A percentile compares a stretch with the other conserved stretches of the same genome.
phyloP scores from a whole-genome alignment of 35 echinoderm and acorn worm genomes.

The Apostichopus japonicus region DNA sequence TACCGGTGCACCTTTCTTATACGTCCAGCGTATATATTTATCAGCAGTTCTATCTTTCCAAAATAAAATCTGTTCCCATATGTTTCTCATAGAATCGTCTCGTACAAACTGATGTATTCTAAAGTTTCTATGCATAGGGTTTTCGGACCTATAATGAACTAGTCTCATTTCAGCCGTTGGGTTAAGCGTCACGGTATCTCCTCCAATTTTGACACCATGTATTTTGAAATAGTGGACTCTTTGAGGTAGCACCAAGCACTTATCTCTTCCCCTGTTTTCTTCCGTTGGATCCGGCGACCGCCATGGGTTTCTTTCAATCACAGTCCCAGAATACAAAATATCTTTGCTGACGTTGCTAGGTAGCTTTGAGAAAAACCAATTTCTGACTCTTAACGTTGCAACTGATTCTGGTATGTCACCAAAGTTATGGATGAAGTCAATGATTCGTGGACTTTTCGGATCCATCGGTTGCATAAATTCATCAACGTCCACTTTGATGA shows the following conservation, averaged over 20 bases:
- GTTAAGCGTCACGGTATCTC: constrained; percentile 78
- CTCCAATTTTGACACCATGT: constrained; percentile 87
- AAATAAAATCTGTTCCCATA: constrained; percentile 76
- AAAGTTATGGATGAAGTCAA: constrained; percentile 61
- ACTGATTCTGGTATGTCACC: background rate
- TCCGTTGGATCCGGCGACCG: constrained; percentile 64
- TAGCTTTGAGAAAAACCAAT: constrained; percentile 87
- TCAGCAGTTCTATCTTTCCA: constrained; percentile 58
- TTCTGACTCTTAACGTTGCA: constrained; percentile 66
- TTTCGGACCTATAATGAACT: constrained; percentile 86
- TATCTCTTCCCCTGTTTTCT: constrained; percentile 79
- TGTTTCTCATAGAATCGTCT: constrained; percentile 71
- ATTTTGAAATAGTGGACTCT: constrained; percentile 93
- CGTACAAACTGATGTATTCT: constrained; percentile 71
- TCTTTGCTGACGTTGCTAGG: constrained; percentile 52
- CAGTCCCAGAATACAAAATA: constrained; percentile 38
- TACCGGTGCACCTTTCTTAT: constrained; percentile 41
- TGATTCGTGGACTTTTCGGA: constrained; percentile 44
- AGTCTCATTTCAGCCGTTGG: constrained; percentile 81
- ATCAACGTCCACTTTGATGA: constrained; percentile 85
- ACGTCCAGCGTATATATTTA: constrained; percentile 28
- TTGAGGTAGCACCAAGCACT: constrained; percentile 79
- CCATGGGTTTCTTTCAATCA: constrained; percentile 90
- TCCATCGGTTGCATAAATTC: constrained; percentile 88
- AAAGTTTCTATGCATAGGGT: constrained; percentile 81